Conservation (phyloP, 2,113 vertebrate genomes). For the Alectura lathami region DNA sequence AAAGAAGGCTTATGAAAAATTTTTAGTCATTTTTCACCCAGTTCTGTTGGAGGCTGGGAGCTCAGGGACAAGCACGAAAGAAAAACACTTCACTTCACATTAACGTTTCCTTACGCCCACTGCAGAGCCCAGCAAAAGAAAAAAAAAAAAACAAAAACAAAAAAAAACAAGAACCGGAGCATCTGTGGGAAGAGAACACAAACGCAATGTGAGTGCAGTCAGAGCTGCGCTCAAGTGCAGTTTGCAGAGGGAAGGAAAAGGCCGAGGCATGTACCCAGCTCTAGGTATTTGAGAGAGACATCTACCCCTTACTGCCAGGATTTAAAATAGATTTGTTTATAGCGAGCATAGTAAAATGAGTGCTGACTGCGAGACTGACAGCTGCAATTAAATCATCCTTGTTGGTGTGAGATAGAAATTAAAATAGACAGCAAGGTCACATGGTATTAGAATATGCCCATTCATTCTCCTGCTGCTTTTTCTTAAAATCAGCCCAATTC, state of each 20-base stretch:
- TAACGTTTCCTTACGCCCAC: not conserved
- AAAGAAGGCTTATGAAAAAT: not conserved
- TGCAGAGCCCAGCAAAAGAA: not conserved
- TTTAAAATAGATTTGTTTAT: not conserved
- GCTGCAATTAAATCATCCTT: not conserved
- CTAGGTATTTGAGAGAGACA: not conserved
- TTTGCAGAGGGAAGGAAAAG: not conserved
- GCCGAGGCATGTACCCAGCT: not conserved
- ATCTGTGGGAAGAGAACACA: not conserved
- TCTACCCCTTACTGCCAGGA: not conserved
- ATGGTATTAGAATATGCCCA: accelerated
- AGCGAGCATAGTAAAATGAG: not conserved
- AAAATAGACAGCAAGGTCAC: not conserved
- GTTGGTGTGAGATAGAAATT: not conserved
- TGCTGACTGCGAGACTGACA: not conserved
- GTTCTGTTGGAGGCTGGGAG: not conserved
- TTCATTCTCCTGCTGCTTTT: not conserved
- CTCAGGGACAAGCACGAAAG: not conserved
- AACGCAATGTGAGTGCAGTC: accelerated
- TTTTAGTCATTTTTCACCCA: not conserved
- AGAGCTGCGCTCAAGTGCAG: not conserved
- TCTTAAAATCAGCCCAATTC: not conserved
- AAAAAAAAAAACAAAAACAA: not conserved
- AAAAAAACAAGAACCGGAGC: not conserved
- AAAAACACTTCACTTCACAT: not conserved